phyloP scores from a whole-genome alignment of 92 coral and sea anemone species.

The Siderastrea radians region DNA sequence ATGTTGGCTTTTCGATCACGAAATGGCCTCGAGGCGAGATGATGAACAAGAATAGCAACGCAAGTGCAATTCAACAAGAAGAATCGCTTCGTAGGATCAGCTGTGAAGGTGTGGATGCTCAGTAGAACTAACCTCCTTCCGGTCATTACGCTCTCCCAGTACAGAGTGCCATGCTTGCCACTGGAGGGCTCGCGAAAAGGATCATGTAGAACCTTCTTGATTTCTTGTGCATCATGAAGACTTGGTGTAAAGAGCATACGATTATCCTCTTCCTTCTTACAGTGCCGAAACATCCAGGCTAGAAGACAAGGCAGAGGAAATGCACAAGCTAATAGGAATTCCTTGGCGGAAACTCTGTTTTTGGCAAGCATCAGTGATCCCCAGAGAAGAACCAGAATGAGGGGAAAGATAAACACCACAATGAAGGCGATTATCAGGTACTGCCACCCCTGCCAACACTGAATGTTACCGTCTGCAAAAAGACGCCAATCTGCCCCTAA shows the following conservation, averaged over 20 bases:
- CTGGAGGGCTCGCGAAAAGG: slow-evolving; percentile 45
- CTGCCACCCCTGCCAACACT: slow-evolving; percentile 76
- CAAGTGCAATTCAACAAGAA: slow-evolving; percentile 26
- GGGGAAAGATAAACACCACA: slow-evolving; percentile 32
- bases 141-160: slow-evolving; percentile 68
- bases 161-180: slow-evolving; percentile 34
- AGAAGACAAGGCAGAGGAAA: slow-evolving; percentile 48
- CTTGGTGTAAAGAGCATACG: neutral
- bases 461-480: slow-evolving; percentile 50
- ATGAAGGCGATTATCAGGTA: slow-evolving; percentile 20
- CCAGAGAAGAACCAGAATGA: slow-evolving; percentile 47
- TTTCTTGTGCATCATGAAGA: slow-evolving; percentile 17
- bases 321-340: slow-evolving; percentile 35
- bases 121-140: slow-evolving; percentile 54
- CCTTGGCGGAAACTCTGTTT: slow-evolving; percentile 36
- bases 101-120: slow-evolving; percentile 31
- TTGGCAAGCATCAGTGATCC: slow-evolving; percentile 53
- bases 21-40: slow-evolving; percentile 39
- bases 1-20: slow-evolving; percentile 54
- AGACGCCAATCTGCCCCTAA: slow-evolving; percentile 30
- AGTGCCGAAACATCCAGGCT: neutral
- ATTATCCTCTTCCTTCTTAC: neutral
- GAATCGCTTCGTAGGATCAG: slow-evolving; percentile 24
- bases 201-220: slow-evolving; percentile 43
- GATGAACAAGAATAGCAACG: slow-evolving; percentile 53